These are phyloP conservation scores for Epirrita christyi DNA, from an alignment of 2,888 invertebrate species.

Conservation along the genomic window DNA sequence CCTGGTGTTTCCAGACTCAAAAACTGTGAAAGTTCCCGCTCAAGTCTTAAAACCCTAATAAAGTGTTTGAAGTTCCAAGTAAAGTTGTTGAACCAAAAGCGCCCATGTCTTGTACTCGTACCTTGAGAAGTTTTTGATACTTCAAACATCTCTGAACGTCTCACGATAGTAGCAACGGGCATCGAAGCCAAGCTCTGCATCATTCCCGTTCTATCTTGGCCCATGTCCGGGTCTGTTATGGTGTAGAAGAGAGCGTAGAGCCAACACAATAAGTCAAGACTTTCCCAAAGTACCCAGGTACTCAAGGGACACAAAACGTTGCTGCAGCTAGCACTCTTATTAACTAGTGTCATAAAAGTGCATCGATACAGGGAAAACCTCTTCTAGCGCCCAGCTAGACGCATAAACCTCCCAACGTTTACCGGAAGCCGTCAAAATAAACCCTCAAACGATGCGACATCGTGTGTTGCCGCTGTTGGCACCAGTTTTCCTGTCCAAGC, in stretches of 20 bases:
- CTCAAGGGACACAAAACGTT: no score
- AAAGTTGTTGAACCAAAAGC: background rate
- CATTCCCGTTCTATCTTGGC: no score
- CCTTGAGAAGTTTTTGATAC: background rate
- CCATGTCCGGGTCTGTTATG: no score
- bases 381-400: slow-evolving; percentile 44
- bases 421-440: slow-evolving; percentile 65
- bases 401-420: slow-evolving; percentile 17
- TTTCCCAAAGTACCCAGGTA: no score
- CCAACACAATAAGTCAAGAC: no score
- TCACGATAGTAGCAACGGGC: no score
- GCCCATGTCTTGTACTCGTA: background rate
- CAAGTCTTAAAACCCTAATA: slow-evolving; percentile 6
- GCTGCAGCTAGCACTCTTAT: no score
- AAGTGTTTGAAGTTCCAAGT: slow-evolving; percentile 3
- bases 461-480: slow-evolving; percentile 75
- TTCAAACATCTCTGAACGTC: no score
- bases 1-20: slow-evolving; percentile 1
- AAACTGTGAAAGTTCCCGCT: slow-evolving; percentile 6
- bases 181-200: no score
- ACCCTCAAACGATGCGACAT: slow-evolving; percentile 80
- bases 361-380: background rate
- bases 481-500: slow-evolving; percentile 74
- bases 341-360: no score
- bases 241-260: no score